Conservation (phyloP, 1,140 invertebrate genomes). For the Chelonus insularis region DNA sequence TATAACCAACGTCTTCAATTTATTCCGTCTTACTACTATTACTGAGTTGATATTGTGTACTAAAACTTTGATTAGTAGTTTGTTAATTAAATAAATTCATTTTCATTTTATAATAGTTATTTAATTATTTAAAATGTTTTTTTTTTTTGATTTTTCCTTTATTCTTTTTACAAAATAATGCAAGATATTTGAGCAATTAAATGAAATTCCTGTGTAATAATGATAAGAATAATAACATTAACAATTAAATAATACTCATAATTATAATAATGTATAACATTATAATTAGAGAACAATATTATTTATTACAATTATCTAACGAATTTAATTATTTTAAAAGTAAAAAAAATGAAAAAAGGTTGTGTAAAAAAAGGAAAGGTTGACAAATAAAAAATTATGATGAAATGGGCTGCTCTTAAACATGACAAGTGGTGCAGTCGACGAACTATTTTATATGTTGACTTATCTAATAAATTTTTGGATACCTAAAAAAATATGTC, state of each 20-base stretch:
- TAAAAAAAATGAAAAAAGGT: too few relatives aligned
- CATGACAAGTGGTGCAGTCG: not conserved
- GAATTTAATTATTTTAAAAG: too few relatives aligned
- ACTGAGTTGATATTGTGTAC: not conserved
- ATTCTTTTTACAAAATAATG: constrained; percentile 47
- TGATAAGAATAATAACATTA: constrained; percentile 30
- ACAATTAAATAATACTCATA: constrained; percentile 32
- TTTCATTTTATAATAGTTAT: constrained; percentile 6
- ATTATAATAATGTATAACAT: too few relatives aligned
- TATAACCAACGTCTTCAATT: not conserved
- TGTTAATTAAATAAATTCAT: too few relatives aligned
- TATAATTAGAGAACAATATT: too few relatives aligned
- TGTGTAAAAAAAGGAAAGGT: too few relatives aligned
- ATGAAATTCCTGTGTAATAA: constrained; percentile 31
- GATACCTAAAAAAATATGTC: constrained; percentile 18
- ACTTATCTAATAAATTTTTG: constrained; percentile 10
- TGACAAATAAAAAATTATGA: constrained; percentile 6
- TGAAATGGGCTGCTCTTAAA: not conserved
- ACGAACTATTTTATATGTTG: not conserved
- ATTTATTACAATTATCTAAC: too few relatives aligned
- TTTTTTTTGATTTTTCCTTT: constrained; percentile 52
- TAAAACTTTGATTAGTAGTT: too few relatives aligned
- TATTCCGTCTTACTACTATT: not conserved
- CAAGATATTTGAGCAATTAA: constrained; percentile 44
- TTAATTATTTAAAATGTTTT: constrained; percentile 15